These are phyloP conservation scores for Ischnura elegans DNA, from an alignment of 2,888 invertebrate species.

Conservation along the genomic window DNA sequence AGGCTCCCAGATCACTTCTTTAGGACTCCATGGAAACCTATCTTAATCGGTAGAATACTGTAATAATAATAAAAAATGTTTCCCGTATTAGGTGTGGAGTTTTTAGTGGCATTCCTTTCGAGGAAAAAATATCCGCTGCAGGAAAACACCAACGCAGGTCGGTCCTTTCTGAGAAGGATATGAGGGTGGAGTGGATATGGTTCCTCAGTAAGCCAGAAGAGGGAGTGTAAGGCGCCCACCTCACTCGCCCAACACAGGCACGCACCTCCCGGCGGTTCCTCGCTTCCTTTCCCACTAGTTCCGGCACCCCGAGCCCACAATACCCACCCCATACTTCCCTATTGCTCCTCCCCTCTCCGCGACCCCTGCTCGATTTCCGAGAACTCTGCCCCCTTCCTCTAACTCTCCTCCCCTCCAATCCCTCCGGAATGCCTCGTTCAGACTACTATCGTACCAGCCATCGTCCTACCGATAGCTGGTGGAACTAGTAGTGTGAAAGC, in stretches of 20 bases:
- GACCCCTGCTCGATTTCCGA: too few species aligned
- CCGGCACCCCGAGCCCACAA: neutral
- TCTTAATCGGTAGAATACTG: too few species aligned
- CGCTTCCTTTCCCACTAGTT: neutral
- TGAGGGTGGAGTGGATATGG: neutral
- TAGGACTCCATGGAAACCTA: too few species aligned
- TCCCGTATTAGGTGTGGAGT: too few species aligned
- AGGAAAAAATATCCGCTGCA: too few species aligned
- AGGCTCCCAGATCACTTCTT: too few species aligned
- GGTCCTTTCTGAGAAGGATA: neutral
- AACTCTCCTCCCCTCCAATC: neutral
- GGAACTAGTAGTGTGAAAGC: too few species aligned
- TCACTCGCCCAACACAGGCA: neutral
- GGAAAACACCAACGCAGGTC: too few species aligned
- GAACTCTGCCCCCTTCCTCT: neutral
- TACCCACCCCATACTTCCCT: neutral
- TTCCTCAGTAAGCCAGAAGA: neutral
- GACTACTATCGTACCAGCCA: too few species aligned
- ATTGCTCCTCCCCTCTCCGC: neutral
- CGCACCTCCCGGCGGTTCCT: neutral
- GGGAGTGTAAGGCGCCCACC: neutral
- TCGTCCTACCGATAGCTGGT: too few species aligned
- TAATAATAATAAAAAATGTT: too few species aligned
- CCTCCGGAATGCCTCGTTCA: neutral
- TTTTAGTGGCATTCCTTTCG: too few species aligned